Evolutionary conservation across 2,113 vertebrate species (phyloP), one percentile per base, ranked within the genome.

Genomic region (Python bivittatus): DNA sequence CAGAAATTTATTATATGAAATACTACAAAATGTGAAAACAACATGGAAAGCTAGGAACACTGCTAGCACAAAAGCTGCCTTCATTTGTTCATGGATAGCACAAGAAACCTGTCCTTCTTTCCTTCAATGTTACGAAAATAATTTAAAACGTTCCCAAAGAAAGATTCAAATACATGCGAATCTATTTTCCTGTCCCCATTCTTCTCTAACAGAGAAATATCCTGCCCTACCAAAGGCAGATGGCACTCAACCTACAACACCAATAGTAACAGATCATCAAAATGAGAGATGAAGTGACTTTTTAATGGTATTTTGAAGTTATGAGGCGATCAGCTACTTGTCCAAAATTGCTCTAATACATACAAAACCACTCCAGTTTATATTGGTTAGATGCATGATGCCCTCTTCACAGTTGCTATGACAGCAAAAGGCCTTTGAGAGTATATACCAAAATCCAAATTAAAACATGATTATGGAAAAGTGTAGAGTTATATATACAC

Each of bases 1-100:
- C 91, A 97, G 96, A 95, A 96, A 72, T 33, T 89, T 95, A 60
- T 96, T 95, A 96, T 94, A 86, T 93, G n/a, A 93, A 95, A 94
- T 86, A 52, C 93, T 64, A 48, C 92, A 90, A 91, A 96, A 94
- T 42, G 68, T 85, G 94, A 94, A 95, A 95, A 93, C 38, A 23
- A 84, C 27, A 92, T 95, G 93, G 72, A 93, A 29, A 86, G 89
- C 53, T 44, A 10, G 23, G n/a, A n/a, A 22, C 6, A n/a, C 20
- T 48, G 15, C 8, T 17, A 25, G 84, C 90, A 27, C 17, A 84
- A 92, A 89, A 25, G 13, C 87, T 86, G 9, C 56, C 20, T 64
- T 61, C n/a, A 23, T 61, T 20, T 84, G 22, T 52, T 86, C 42
- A 88, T 61, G 86, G 79, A 25, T 2, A 48, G 84, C 88, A 88